Evolutionary conservation across 2,888 invertebrate genomes (phyloP), one percentile per base, ranked within the genome.

Genomic region (Anorthoa munda): DNA sequence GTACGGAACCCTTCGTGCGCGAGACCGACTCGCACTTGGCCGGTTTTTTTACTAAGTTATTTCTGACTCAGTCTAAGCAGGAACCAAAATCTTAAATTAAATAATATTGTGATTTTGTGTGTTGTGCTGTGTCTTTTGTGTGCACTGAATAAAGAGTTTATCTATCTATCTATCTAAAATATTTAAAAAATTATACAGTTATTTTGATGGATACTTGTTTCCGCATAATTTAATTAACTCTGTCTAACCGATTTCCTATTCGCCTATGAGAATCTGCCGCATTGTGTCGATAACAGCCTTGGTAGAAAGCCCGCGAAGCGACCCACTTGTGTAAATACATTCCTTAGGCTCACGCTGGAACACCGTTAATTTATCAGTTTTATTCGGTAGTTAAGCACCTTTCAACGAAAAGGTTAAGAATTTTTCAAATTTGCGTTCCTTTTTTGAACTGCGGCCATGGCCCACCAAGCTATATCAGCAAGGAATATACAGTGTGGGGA

Each of bases 271-370:
- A 79, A 68, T 59, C 31, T 23, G 61, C 65, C 58, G 59, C 58
- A 48, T 50, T 55, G 66, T 67, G 53, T 46, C 45, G 46, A 68
- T 68, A 64, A 56, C 67, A 61, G 58, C 31, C 45, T 64, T 79
- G 18, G 12, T 70, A 68, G 75, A 81, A 81, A 80, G 84, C 75
- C 80, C 26, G 66, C 58, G 53, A 60, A 63, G 26, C 67, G 70
- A 59, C 75, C 66, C 26, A 80, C 70, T 83, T 79, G 83, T 55
- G 80, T 74, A 66, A 81, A 81, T 74, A 83, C 66, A 86, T 86
- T 81, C 78, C 74, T 74, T 58, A 26, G 55, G n/a, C 48, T 66
- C 56, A 74, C 45, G 63, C 45, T 75, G 60, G 66, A 77, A 74
- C 66, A 80, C 75, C 66, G 74, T 68, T 74, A 63, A 69, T 64